Conservation (phyloP, 2,797 vertebrate genomes). For the Anabacerthia variegaticeps region DNA sequence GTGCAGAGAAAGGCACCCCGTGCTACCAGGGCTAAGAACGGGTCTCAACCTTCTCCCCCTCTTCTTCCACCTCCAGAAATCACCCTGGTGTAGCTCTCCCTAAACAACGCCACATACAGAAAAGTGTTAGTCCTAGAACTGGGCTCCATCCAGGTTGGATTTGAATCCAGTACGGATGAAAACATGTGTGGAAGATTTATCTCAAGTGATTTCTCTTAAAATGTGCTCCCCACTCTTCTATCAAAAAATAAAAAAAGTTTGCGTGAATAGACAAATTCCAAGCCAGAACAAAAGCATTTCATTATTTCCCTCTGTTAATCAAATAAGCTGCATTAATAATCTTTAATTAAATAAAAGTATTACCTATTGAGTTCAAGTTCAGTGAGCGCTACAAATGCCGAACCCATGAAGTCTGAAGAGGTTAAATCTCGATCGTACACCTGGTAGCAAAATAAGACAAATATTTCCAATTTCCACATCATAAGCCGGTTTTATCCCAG, state of each 20-base stretch:
- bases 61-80: background rate
- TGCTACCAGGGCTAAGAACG: background rate
- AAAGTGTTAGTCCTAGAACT: background rate
- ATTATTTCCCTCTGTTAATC: background rate
- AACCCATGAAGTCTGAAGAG: constrained; percentile 94
- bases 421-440: constrained; percentile 94
- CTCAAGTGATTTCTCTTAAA: background rate
- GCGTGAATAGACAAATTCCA: background rate
- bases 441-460: constrained; percentile 65
- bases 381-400: constrained; percentile 77
- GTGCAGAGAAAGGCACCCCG: background rate
- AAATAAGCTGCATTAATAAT: background rate
- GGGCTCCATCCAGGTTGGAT: background rate
- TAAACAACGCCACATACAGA: background rate
- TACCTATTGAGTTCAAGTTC: constrained; percentile 91
- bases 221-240: background rate
- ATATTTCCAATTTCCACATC: background rate
- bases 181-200: background rate
- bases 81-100: background rate
- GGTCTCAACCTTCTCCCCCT: background rate
- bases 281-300: background rate
- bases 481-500: background rate
- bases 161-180: accelerated
- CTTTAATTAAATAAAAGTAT: background rate
- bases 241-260: background rate